Base-by-base conservation (phyloP, 2,113 vertebrate genomes). In the Amphiprion percula region DNA sequence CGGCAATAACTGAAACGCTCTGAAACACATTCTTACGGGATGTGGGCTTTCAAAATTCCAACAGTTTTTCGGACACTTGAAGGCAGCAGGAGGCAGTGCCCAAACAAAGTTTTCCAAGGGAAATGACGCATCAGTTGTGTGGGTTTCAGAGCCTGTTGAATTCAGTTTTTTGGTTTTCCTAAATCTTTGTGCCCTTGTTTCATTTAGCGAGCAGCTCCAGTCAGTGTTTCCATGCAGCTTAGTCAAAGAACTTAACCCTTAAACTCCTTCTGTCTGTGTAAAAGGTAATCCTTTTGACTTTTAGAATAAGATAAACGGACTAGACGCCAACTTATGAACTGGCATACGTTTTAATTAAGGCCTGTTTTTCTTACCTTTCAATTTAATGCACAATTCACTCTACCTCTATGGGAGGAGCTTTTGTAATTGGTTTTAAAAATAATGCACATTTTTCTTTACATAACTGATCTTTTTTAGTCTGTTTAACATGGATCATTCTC, bases 51-150 rank as follows among this genome's bases (percentile, higher is more conserved):
- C 2, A 66, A 61, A 79, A 23, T 49, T 83, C 82, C 58, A 4
- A 88, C 62, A 23, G 39, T 67, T 4, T 11, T 8, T 17, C 8
- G 0, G 23, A 74, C 26, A 54, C 0, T 0, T 88, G 84, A 92
- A 92, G 3, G 86, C 83, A 80, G 23, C 91, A 78, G 0, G 39
- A 41, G 63, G 56, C 69, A 23, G 33, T 28, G 37, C 69, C 82
- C 64, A 77, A 83, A 85, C 49, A 64, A 80, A 90, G 49, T 87
- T 90, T 92, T 88, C 82, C 76, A 89, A 58, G 24, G 91, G 91
- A 90, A 87, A 81, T 92, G 91, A 93, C 92, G 90, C 76, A 55
- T 0, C 2, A 41, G 5, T 41, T 50, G 14, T 71, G 86, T 26
- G 86, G 68, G 10, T 46, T 84, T 73, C 56, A 21, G 16, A 59